Evolutionary conservation across 2,113 vertebrate species (phyloP).

Genomic region (Chunga burmeisteri): DNA sequence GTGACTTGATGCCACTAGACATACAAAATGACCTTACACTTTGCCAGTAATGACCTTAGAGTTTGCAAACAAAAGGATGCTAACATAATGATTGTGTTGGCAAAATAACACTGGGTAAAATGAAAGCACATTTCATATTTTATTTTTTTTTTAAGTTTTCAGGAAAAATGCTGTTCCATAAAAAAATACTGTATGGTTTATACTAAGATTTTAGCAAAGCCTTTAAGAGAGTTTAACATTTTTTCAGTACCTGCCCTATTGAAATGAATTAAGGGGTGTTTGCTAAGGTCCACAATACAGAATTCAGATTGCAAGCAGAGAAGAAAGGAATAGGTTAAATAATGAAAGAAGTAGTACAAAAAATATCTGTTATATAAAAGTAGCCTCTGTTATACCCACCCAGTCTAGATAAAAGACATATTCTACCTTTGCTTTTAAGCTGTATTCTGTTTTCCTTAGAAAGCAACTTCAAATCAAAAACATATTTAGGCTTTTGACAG

Average conservation of each 20-base stretch:
- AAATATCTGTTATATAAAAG: neutral
- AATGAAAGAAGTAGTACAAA: neutral
- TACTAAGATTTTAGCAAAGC: neutral
- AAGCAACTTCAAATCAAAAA: neutral
- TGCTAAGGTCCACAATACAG: neutral
- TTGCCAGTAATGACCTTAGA: neutral
- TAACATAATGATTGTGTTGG: neutral
- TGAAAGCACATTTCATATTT: neutral
- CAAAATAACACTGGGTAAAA: neutral
- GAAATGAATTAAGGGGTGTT: neutral
- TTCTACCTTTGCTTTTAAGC: neutral
- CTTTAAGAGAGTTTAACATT: neutral
- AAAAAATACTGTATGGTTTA: neutral
- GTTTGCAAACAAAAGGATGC: conserved; percentile 8
- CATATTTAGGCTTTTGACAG: neutral
- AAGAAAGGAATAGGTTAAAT: neutral
- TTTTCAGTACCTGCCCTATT: neutral
- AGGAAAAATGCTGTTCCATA: neutral
- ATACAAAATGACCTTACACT: neutral
- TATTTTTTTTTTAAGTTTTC: neutral
- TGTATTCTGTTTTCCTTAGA: neutral
- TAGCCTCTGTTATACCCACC: neutral
- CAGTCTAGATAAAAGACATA: neutral
- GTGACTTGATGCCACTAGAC: neutral
- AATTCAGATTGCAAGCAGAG: neutral